Evolutionary conservation across 2,888 invertebrate species (phyloP).

Genomic region (Leptinotarsa peninsularis): DNA sequence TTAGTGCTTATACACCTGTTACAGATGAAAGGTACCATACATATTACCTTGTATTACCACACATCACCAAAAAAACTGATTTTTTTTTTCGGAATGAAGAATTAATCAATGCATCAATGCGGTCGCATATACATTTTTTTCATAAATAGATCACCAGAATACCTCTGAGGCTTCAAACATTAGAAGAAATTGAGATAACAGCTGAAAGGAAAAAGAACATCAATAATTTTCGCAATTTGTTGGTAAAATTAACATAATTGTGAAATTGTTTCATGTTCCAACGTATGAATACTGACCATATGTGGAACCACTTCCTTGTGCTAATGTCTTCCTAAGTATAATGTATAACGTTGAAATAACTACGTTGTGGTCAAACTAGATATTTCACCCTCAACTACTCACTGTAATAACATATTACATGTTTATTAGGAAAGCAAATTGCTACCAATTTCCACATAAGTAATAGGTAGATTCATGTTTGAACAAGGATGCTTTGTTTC

Average conservation of each 20-base stretch:
- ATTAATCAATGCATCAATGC: too few species aligned
- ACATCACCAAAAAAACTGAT: too few species aligned
- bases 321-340: constrained; percentile 24
- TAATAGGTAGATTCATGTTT: constrained; percentile 6
- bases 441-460: constrained; percentile 32
- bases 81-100: too few species aligned
- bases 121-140: too few species aligned
- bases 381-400: constrained; percentile 38
- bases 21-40: too few species aligned
- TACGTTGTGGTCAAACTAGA: constrained; percentile 37
- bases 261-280: constrained; percentile 18
- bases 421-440: constrained; percentile 32
- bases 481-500: constrained; percentile 1
- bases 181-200: neutral
- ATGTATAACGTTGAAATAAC: constrained; percentile 32
- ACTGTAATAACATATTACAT: constrained; percentile 31
- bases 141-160: too few species aligned
- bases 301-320: constrained; percentile 31
- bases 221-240: constrained; percentile 25
- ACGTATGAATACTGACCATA: constrained; percentile 27
- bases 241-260: constrained; percentile 24
- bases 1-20: too few species aligned
- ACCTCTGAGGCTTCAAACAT: neutral
- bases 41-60: too few species aligned
- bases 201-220: neutral